Evolutionary conservation across 2,888 invertebrate species (phyloP), one percentile per base, ranked within the genome.

Genomic region (Cerceris rybyensis): DNA sequence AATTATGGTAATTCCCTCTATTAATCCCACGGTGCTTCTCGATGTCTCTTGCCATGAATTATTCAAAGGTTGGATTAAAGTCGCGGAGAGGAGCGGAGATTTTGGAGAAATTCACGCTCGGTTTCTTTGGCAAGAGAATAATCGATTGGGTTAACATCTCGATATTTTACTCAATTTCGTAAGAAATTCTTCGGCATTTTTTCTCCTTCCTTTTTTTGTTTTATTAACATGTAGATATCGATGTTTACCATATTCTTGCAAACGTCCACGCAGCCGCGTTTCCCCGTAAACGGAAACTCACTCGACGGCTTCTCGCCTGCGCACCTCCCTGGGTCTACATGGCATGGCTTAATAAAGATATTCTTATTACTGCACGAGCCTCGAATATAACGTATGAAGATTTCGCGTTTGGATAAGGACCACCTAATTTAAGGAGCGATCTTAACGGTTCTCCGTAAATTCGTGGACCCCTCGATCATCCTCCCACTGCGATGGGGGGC

Each of bases 341-440:
- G 42, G 42, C 59, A 7, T 28, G 41, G 16, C 74, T 78, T 88
- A 88, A 90, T 88, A 88, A 86, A 89, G 88, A 88, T 87, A 86
- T 88, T 73, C 76, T 75, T 75, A 74, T 78, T 86, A 83, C 69
- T 61, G 61, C 64, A 52, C 50, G 67, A 67, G 64, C 70, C 59
- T 77, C 67, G 81, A 74, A 75, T 28, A 28, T 84, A 81, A 83
- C 71, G 59, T 41, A 63, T 72, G 70, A 61, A 70, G 83, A 85
- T 87, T 86, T 75, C 78, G 73, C 81, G 81, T 69, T 78, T 70
- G 63, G 86, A 87, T 87, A 87, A 87, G 77, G 70, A 75, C 75
- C 82, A 78, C 68, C 85, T 83, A 86, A 87, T 88, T 88, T 84
- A 83, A 84, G 69, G 50, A 79, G 80, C 82, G 75, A 86, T 83